Base-by-base conservation (phyloP, 2,113 vertebrate species). In the Prinia subflava region DNA sequence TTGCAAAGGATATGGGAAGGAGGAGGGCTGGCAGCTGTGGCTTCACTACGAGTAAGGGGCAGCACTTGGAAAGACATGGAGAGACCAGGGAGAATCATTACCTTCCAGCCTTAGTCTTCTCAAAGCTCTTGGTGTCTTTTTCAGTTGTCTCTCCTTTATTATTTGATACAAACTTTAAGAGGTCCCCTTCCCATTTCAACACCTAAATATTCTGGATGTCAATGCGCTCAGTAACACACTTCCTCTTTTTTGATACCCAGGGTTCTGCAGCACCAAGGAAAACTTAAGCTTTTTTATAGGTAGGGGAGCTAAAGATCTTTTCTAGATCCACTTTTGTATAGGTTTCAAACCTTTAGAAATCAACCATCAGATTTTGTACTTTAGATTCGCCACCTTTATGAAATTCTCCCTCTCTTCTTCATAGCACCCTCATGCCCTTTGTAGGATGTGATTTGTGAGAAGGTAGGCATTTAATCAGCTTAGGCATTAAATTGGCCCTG, bases 391-490 rank as follows among this genome's bases (percentile, higher is more conserved):
- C 28, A 53, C 11, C 19, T 9, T 50, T 59, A 71, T 9, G 28
- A 78, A 78, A 22, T 68, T 68, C 88, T 47, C 49, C 30, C 56
- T 85, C 52, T 90, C 49, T 83, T 86, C 19, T 74, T 80, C 30
- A 10, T 4, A 89, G 56, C 2, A 7, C 33, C 39, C 39, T 42
- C 65, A 60, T 55, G 31, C 7, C 18, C 37, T 75, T 87, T 67
- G n/a, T 35, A 79, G 67, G 86, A 68, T 1, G 1, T 49, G 71
- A 75, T 88, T 92, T 83, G 52, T 64, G 92, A 86, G 76, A 67
- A 88, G 71, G 68, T 42, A 86, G 60, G 25, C 28, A 35, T 94
- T 87, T 93, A 92, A 96, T 95, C 85, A 94, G 60, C 80, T 90
- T 92, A 94, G 62, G 44, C n/a, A 62, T 87, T 89, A 90, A 96